These are phyloP conservation scores for Melanaphis sacchari DNA, from an alignment of 1,140 invertebrate species.

Conservation along the genomic window DNA sequence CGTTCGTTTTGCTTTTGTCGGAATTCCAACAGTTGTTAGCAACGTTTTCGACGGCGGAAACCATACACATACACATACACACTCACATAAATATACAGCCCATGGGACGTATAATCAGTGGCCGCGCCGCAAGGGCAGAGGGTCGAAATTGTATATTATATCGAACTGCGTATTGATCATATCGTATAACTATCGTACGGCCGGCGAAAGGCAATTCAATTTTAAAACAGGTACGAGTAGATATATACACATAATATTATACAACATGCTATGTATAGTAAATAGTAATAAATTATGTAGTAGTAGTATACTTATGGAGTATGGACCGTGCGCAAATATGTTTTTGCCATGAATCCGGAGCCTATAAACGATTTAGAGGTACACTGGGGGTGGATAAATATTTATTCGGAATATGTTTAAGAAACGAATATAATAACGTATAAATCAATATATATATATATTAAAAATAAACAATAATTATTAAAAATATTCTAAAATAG, in stretches of 20 bases:
- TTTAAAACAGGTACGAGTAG: background rate
- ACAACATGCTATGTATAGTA: background rate
- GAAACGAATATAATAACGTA: background rate
- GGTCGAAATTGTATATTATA: slow-evolving; percentile 19
- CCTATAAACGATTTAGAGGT: background rate
- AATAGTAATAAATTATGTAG: background rate
- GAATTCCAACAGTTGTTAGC: slow-evolving; percentile 15
- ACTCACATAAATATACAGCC: background rate
- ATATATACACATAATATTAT: background rate
- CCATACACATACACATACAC: background rate
- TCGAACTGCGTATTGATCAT: slow-evolving; percentile 17
- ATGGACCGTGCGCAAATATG: background rate
- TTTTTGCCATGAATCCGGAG: background rate
- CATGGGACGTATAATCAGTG: slow-evolving; percentile 33
- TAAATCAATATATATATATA: too few species aligned
- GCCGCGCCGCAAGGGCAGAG: background rate
- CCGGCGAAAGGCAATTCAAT: background rate
- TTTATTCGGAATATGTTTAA: background rate
- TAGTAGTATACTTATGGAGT: background rate
- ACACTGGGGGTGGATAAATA: background rate
- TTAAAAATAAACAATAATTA: too few species aligned
- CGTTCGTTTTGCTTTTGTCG: background rate
- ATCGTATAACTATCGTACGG: background rate
- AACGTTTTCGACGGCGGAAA: slow-evolving; percentile 16
- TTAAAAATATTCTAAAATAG: too few species aligned